phyloP scores from a whole-genome alignment of 2,797 vertebrate genomes.

The Darevskia mixta region DNA sequence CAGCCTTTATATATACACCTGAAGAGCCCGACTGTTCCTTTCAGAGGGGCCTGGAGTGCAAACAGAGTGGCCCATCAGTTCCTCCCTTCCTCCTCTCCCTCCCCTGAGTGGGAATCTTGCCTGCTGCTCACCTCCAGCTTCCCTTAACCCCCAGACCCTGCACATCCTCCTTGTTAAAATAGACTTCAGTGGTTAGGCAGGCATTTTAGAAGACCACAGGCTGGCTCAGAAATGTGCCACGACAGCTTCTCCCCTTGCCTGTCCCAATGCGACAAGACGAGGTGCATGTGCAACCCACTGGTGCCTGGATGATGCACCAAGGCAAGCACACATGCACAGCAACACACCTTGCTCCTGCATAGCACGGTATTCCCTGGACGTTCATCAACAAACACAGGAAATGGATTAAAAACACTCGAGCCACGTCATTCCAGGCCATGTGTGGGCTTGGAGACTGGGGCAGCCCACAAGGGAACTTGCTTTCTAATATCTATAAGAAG shows the following conservation, averaged over 20 bases:
- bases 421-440: not conserved
- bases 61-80: not conserved
- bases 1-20: constrained; percentile 33
- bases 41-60: not conserved
- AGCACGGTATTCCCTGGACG: no score
- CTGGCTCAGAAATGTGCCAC: not conserved
- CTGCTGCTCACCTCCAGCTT: not conserved
- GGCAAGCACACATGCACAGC: not conserved
- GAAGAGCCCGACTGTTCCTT: constrained; percentile 27
- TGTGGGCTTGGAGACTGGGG: not conserved
- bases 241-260: not conserved
- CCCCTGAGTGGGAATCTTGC: constrained; percentile 7
- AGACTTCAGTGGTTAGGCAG: not conserved
- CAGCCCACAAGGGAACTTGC: no score
- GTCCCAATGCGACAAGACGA: not conserved
- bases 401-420: not conserved
- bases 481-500: no score
- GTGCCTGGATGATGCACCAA: not conserved
- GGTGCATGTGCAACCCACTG: no score
- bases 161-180: not conserved
- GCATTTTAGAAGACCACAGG: not conserved
- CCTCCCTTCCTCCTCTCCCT: not conserved
- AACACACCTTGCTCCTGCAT: no score
- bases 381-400: not conserved
- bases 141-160: not conserved